These are phyloP conservation scores for Euura saliciscinereae DNA, from an alignment of 1,140 invertebrate genomes.

Conservation along the genomic window DNA sequence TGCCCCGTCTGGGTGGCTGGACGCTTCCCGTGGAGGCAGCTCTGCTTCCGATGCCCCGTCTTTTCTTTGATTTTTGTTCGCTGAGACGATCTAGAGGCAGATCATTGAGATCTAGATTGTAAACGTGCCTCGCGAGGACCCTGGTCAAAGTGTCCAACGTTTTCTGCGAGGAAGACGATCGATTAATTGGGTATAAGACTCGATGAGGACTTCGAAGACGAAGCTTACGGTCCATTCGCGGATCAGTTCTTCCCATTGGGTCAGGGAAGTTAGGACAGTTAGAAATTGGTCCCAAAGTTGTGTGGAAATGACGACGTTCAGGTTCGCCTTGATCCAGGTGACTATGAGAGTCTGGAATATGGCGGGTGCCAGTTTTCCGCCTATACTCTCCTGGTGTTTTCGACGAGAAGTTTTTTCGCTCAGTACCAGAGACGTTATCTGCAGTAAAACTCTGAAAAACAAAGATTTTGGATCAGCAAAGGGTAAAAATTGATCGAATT, in stretches of 20 bases:
- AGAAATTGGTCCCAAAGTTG: slow-evolving; percentile 96
- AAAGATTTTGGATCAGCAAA: slow-evolving; percentile 32
- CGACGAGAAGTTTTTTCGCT: slow-evolving; percentile 76
- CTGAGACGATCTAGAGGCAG: slow-evolving; percentile 84
- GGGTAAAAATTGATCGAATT: slow-evolving; percentile 5
- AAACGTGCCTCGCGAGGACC: slow-evolving; percentile 91
- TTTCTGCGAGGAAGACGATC: slow-evolving; percentile 70
- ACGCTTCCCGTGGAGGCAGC: slow-evolving; percentile 56
- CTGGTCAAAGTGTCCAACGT: slow-evolving; percentile 94
- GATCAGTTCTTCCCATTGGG: slow-evolving; percentile 94
- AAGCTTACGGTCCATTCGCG: slow-evolving; percentile 91
- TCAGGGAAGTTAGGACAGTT: slow-evolving; percentile 84
- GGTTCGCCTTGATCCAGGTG: slow-evolving; percentile 97
- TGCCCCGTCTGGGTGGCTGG: slow-evolving; percentile 49
- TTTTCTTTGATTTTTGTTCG: slow-evolving; percentile 81
- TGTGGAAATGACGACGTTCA: slow-evolving; percentile 87
- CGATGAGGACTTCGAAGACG: background rate
- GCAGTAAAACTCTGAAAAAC: slow-evolving; percentile 79
- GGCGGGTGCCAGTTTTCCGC: slow-evolving; percentile 84
- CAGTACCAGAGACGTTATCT: slow-evolving; percentile 91
- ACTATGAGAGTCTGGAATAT: slow-evolving; percentile 96
- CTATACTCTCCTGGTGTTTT: slow-evolving; percentile 78
- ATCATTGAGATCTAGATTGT: slow-evolving; percentile 89
- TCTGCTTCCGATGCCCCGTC: slow-evolving; percentile 59
- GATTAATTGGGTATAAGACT: slow-evolving; percentile 10